phyloP scores from a whole-genome alignment of 2,113 vertebrate species.

The Chlorodrepanis virens region DNA sequence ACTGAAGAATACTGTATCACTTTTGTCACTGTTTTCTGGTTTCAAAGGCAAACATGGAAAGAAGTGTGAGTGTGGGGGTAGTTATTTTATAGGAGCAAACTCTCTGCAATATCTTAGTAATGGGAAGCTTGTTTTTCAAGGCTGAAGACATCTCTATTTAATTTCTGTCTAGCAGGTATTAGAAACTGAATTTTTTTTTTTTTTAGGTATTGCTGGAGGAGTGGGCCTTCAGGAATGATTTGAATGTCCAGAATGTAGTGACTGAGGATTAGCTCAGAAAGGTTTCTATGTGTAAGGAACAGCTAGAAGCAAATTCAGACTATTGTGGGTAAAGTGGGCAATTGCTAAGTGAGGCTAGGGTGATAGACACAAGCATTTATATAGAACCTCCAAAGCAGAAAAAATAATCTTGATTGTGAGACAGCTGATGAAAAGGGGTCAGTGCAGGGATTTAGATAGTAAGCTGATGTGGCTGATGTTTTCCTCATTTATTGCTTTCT shows the following conservation, averaged over 20 bases:
- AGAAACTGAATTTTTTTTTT: neutral
- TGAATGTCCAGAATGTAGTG: constrained; percentile 5
- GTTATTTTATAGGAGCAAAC: neutral
- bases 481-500: constrained; percentile 6
- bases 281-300: constrained; percentile 5
- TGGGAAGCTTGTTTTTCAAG: neutral
- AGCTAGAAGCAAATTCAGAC: constrained; percentile 19
- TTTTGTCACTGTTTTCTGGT: neutral
- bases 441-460: neutral
- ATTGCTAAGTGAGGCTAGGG: neutral
- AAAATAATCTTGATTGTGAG: neutral
- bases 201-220: neutral
- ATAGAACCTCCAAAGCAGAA: neutral
- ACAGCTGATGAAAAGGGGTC: constrained; percentile 7
- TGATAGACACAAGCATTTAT: neutral
- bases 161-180: neutral
- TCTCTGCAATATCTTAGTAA: neutral
- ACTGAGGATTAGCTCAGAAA: constrained; percentile 8
- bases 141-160: neutral
- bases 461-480: neutral
- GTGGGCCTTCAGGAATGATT: constrained; percentile 9
- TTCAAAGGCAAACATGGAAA: neutral
- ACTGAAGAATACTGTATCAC: neutral
- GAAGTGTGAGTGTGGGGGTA: neutral
- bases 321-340: neutral